phyloP scores from a whole-genome alignment of 53 echinoderm and acorn worm genomes.

The Echinometra lucunter region DNA sequence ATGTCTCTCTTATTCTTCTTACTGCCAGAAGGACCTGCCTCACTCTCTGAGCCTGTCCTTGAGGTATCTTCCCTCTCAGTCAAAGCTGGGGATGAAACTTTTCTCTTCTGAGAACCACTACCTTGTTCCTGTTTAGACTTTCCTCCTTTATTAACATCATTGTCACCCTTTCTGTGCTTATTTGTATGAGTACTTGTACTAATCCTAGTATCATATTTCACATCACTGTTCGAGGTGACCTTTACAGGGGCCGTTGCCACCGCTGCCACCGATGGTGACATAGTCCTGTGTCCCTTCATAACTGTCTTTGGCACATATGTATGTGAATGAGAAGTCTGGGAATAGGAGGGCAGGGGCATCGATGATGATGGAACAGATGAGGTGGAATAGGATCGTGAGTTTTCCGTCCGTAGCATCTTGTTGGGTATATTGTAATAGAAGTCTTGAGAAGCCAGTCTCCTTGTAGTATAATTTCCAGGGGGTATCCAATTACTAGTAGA shows the following conservation, averaged over 20 bases:
- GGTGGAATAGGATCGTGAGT: conserved; percentile 33
- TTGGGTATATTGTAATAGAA: not conserved
- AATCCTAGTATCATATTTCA: not conserved
- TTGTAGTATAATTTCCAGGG: not conserved
- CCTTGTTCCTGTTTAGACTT: not conserved
- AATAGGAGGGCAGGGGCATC: not conserved
- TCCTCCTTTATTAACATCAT: not conserved
- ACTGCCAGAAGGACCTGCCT: not conserved
- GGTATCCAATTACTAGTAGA: conserved; percentile 39
- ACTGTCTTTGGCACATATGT: not conserved
- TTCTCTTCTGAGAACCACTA: not conserved
- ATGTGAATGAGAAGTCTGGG: not conserved
- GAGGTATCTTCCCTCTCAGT: not conserved
- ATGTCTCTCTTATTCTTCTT: not conserved
- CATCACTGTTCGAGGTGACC: not conserved
- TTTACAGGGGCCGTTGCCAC: not conserved
- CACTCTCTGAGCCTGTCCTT: not conserved
- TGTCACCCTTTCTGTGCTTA: not conserved
- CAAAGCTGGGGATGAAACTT: not conserved
- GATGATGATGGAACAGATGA: conserved; percentile 43
- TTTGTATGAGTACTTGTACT: not conserved
- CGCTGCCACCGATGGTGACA: not conserved
- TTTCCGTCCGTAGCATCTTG: conserved; percentile 24
- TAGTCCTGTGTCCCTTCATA: not conserved
- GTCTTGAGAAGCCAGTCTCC: not conserved